phyloP scores from a whole-genome alignment of 2,888 invertebrate genomes.

The Leptinotarsa haldemani region DNA sequence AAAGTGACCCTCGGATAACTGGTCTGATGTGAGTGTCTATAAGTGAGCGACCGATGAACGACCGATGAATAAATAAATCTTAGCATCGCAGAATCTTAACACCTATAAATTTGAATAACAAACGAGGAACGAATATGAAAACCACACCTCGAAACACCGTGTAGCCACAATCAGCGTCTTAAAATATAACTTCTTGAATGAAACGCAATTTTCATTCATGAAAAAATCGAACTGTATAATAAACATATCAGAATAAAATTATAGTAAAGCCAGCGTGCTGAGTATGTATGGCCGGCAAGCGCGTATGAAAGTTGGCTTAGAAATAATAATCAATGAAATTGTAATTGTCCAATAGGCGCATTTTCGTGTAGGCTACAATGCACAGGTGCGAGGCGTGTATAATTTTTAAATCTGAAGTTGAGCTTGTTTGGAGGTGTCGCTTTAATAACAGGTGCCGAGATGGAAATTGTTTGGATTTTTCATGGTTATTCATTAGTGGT shows the following conservation, averaged over 20 bases:
- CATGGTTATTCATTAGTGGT: slow-evolving; percentile 23
- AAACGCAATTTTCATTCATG: slow-evolving; percentile 29
- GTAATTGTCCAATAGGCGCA: slow-evolving; percentile 29
- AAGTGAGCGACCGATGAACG: too few relatives aligned
- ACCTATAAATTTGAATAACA: slow-evolving; percentile 9
- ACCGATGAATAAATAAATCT: neutral
- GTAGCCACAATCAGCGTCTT: slow-evolving; percentile 21
- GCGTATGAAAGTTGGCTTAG: slow-evolving; percentile 21
- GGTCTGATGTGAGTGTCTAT: too few relatives aligned
- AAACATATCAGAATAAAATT: slow-evolving; percentile 30
- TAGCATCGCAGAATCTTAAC: slow-evolving; percentile 4
- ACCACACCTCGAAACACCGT: slow-evolving; percentile 17
- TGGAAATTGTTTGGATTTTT: slow-evolving; percentile 21
- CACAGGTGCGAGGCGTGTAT: slow-evolving; percentile 20
- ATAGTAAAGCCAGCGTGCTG: slow-evolving; percentile 17
- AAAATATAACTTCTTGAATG: slow-evolving; percentile 33
- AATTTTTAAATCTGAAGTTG: slow-evolving; percentile 19
- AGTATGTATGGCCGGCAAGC: neutral
- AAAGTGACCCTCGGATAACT: too few relatives aligned
- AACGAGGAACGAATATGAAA: slow-evolving; percentile 21
- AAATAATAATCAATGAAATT: slow-evolving; percentile 33
- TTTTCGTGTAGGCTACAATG: slow-evolving; percentile 31
- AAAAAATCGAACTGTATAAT: slow-evolving; percentile 29
- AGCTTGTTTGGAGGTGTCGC: slow-evolving; percentile 7
- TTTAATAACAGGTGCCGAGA: slow-evolving; percentile 25